Percentiles rank a stretch among this genome's conserved stretches.
These are phyloP conservation scores for Melinopterus prodromus DNA, from an alignment of 2,888 invertebrate genomes.

Conservation along the genomic window DNA sequence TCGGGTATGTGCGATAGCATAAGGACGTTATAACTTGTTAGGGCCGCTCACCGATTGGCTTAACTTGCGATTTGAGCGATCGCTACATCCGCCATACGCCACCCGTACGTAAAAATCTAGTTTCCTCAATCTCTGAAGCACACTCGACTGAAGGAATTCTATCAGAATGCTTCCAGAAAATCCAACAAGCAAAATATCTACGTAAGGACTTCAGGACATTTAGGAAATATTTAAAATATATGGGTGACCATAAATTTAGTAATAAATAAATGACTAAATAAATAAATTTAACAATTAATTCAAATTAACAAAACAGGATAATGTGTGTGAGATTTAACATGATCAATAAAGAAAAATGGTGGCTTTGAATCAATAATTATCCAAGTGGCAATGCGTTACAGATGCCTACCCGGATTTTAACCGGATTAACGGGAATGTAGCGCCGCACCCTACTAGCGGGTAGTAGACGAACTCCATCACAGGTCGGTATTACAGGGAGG, in stretches of 20 bases:
- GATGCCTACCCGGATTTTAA: neutral
- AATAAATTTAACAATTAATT: too few species aligned
- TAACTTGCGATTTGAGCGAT: conserved; percentile 49
- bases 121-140: neutral
- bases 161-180: neutral
- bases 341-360: too few species aligned
- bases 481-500: conserved; percentile 7
- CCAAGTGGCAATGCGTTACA: neutral
- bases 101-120: conserved; percentile 8
- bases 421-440: conserved; percentile 5
- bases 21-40: conserved; percentile 51
- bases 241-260: neutral
- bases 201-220: neutral
- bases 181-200: neutral
- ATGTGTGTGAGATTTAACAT: too few species aligned
- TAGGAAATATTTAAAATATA: neutral
- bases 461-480: conserved; percentile 8
- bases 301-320: too few species aligned
- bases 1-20: conserved; percentile 40
- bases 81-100: conserved; percentile 17
- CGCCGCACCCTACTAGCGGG: conserved; percentile 9
- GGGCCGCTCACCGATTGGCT: conserved; percentile 47
- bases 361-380: neutral
- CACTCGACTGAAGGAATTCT: neutral
- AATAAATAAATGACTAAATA: too few species aligned